Base-by-base conservation (phyloP, 2,888 invertebrate genomes). In the Atethmia centrago region DNA sequence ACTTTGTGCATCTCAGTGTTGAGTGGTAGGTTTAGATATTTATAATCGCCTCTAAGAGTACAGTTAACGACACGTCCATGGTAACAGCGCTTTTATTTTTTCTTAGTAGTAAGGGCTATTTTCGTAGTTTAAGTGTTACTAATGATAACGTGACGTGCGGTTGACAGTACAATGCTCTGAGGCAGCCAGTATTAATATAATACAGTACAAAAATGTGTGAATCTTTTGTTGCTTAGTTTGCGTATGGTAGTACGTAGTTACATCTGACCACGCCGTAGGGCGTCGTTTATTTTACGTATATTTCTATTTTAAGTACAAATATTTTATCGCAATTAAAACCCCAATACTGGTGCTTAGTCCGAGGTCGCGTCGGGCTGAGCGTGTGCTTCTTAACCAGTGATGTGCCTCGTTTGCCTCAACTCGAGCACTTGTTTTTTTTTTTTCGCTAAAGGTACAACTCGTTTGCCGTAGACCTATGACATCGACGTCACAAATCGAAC, bases 241-340 rank as follows among this genome's bases (percentile, higher is more conserved):
- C 7, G 12, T 21, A 21, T 36, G n/a, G 5, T 36, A 49, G 62
- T 36, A 58, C 25, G 47, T 28, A 49, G 10, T 25, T 21, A 59
- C 14, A 69, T 74, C 63, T 36, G 85, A 85, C 82, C 85, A 82
- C 64, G 77, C 47, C 21, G n/a, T 56, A 51, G 19, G 61, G 42
- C 42, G 19, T 64, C 36, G 40, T 69, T 47, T 59, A 58, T 62
- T 56, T 45, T 47, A 25, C 21, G 42, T 66, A 56, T 66, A 53
- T 80, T 74, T 66, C 12, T 21, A 59, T 71, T 67, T 61, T 68
- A 85, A 81, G 83, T 81, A 82, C 85, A 85, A 81, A 61, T 80
- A 80, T 56, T 69, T 67, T 0, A 56, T 36, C 12, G 70, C 58
- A 75, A 62, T 10, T 47, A 14, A 45, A 61, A 64, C 47, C 47